phyloP scores from a whole-genome alignment of 1,140 invertebrate species.

The Nylanderia fulva region DNA sequence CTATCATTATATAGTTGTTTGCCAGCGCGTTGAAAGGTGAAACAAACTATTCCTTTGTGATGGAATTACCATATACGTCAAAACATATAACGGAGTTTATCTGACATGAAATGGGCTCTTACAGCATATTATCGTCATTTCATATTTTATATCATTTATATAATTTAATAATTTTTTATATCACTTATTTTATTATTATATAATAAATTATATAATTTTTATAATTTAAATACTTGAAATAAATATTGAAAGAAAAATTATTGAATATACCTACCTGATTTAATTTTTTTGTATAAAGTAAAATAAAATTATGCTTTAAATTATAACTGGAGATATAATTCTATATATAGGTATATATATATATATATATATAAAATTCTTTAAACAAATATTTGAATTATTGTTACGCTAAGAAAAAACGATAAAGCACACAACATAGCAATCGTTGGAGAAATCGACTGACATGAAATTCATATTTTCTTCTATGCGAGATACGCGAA shows the following conservation, averaged over 20 bases:
- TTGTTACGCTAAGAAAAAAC: not conserved
- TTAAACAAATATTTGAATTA: not conserved
- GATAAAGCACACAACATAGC: not conserved
- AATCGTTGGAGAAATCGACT: constrained; percentile 18
- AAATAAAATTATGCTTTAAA: not conserved
- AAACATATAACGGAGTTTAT: not conserved
- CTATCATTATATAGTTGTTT: constrained; percentile 27
- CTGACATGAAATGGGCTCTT: not conserved
- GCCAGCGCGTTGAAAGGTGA: not conserved
- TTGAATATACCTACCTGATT: not conserved
- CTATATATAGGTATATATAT: not conserved
- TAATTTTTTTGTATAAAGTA: not conserved
- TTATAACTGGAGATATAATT: not conserved
- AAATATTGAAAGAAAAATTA: no score
- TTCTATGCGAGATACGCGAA: not conserved
- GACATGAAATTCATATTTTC: constrained; percentile 7
- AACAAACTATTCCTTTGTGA: not conserved
- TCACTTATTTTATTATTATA: no score
- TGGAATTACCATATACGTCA: not conserved
- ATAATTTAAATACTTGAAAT: not conserved
- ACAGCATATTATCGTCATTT: not conserved
- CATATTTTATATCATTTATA: no score
- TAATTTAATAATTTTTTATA: no score
- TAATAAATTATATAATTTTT: no score
- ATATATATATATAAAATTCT: not conserved